phyloP scores from a whole-genome alignment of 2,113 vertebrate genomes.

The Prietella phreatophila region DNA sequence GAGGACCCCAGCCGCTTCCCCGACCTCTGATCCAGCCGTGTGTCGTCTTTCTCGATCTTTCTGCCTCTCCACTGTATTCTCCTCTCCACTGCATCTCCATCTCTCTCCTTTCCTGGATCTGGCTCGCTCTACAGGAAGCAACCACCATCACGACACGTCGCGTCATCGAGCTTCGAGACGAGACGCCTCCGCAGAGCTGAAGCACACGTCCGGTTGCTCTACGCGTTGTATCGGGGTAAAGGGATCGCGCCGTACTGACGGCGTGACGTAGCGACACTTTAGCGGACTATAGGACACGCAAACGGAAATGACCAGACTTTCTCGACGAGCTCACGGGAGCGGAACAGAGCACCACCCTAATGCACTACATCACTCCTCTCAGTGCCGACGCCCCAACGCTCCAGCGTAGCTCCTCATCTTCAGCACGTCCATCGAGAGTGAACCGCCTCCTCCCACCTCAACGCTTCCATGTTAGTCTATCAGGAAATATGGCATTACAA shows the following conservation, averaged over 20 bases:
- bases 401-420: slow-evolving; percentile 65
- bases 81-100: neutral
- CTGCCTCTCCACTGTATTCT: neutral
- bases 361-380: slow-evolving; percentile 60
- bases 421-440: slow-evolving; percentile 63
- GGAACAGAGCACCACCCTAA: slow-evolving; percentile 49
- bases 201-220: neutral
- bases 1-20: slow-evolving; percentile 98
- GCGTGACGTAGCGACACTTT: neutral
- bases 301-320: no score
- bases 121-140: neutral
- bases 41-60: no score
- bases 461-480: slow-evolving; percentile 51
- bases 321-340: neutral
- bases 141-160: neutral
- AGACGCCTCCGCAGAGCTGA: neutral
- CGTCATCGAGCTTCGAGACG: neutral
- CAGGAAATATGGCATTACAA: slow-evolving; percentile 63
- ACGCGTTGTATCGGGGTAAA: slow-evolving; percentile 13
- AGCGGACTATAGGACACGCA: neutral
- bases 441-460: slow-evolving; percentile 29
- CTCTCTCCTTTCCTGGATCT: neutral
- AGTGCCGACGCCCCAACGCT: slow-evolving; percentile 60
- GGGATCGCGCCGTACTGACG: slow-evolving; percentile 18
- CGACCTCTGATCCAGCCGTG: slow-evolving; percentile 80